Conservation (phyloP, 2,113 vertebrate species). For the Trichechus manatus region DNA sequence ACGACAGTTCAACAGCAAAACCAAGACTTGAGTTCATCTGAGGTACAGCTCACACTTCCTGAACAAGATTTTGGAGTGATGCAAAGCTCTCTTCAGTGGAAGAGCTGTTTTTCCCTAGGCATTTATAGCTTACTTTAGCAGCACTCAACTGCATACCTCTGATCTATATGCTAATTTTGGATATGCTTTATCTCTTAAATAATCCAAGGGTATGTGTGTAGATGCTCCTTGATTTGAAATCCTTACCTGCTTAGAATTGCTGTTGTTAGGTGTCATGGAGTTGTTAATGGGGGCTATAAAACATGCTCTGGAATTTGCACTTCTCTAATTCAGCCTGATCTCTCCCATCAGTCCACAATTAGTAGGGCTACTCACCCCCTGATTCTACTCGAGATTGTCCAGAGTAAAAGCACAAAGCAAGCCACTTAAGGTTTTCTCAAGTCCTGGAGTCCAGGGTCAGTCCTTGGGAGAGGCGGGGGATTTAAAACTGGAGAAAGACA, state of each 20-base stretch:
- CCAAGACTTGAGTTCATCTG: not conserved
- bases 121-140: not conserved
- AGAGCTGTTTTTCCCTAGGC: not conserved
- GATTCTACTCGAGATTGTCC: not conserved
- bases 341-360: not conserved
- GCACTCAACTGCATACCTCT: not conserved
- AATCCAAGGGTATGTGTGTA: not conserved
- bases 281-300: not conserved
- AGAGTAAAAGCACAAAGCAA: not conserved
- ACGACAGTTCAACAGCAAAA: not conserved
- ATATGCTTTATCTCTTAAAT: not conserved
- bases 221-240: conserved; percentile 29
- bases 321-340: not conserved
- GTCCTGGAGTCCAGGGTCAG: not conserved
- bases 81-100: not conserved
- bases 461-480: not conserved
- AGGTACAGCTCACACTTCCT: not conserved
- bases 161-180: conserved; percentile 51
- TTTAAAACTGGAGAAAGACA: not conserved
- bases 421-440: not conserved
- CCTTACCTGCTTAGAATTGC: not conserved
- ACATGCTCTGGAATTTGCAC: not conserved
- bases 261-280: not conserved
- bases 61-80: not conserved
- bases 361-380: not conserved